Percentiles rank a stretch among this genome's conserved stretches.
Evolutionary conservation across 2,797 vertebrate genomes (phyloP).

Genomic region (Macrochelys suwanniensis): DNA sequence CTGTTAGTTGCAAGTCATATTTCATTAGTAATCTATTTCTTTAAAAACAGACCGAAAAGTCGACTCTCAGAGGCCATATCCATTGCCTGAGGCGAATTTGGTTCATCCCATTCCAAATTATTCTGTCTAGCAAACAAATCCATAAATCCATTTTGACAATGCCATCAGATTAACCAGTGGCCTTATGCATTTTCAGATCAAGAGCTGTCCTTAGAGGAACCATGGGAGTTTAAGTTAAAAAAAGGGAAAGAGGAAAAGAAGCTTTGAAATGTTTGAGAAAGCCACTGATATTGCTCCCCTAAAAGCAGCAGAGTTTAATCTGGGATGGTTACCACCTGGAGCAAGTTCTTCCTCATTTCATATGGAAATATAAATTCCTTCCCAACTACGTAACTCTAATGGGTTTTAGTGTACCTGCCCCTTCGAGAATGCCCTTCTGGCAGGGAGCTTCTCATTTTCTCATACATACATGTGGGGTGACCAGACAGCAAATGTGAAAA

Average conservation of each 20-base stretch:
- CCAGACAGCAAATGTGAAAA: too few species aligned
- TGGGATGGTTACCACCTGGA: neutral
- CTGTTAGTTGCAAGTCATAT: conserved; percentile 11
- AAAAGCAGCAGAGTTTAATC: neutral
- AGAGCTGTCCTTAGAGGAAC: conserved; percentile 14
- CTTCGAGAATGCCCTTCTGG: neutral
- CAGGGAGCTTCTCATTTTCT: neutral
- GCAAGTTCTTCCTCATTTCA: neutral
- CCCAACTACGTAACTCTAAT: neutral
- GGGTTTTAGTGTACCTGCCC: neutral
- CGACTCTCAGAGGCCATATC: neutral
- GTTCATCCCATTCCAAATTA: conserved; percentile 44
- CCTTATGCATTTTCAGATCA: neutral
- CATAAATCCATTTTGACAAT: conserved; percentile 52
- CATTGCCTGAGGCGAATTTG: conserved; percentile 23
- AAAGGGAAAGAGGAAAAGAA: neutral
- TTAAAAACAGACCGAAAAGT: neutral
- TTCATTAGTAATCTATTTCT: neutral
- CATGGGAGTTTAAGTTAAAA: neutral
- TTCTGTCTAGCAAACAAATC: conserved; percentile 61
- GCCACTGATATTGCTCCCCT: neutral
- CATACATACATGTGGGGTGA: neutral
- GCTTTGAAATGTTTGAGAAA: neutral
- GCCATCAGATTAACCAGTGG: conserved; percentile 4
- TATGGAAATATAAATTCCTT: neutral